Percentiles rank a stretch among this genome's conserved stretches.
Evolutionary conservation across 2,888 invertebrate species (phyloP).

Genomic region (Mimachlamys varia): DNA sequence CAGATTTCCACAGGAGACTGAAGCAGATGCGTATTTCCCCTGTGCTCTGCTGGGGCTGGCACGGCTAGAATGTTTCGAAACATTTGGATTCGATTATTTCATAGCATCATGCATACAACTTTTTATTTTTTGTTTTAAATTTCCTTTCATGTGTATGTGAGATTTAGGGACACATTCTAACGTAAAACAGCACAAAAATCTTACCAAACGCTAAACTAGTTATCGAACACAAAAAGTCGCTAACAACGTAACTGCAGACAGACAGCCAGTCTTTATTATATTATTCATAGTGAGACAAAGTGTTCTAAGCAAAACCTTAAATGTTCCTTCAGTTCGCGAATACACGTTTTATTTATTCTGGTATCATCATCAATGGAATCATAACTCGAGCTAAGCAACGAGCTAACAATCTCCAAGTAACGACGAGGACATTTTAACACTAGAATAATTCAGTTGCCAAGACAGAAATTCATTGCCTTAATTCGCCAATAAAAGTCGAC

Average conservation of each 20-base stretch:
- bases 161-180: background rate
- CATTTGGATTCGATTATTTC: background rate
- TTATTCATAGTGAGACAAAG: too few relatives aligned
- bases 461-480: background rate
- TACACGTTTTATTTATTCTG: background rate
- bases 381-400: background rate
- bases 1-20: background rate
- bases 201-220: background rate
- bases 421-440: background rate
- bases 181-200: background rate
- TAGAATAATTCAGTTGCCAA: background rate
- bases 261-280: background rate
- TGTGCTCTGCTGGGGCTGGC: background rate
- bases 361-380: background rate
- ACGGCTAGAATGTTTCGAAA: background rate
- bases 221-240: background rate
- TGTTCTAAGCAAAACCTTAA: too few relatives aligned
- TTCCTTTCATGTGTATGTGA: background rate
- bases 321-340: background rate
- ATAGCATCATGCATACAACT: background rate
- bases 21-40: background rate
- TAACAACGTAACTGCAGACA: background rate
- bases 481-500: constrained; percentile 11
- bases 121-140: background rate
- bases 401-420: background rate